A percentile compares a stretch with the other conserved stretches of the same genome.
phyloP scores from a whole-genome alignment of 2,113 vertebrate species.

The Centropus unirufus region DNA sequence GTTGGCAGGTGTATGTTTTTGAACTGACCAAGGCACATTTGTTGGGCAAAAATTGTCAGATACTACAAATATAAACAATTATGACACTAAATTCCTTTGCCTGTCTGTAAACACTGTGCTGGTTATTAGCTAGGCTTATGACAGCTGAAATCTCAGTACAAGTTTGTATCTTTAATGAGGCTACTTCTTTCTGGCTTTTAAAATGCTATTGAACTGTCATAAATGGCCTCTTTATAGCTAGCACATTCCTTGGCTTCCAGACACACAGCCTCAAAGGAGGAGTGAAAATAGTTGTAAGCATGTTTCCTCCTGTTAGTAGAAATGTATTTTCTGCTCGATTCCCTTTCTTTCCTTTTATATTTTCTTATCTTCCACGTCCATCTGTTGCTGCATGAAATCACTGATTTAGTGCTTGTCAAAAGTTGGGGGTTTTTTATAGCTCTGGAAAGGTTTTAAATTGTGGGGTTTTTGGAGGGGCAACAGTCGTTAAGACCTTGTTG shows the following conservation, averaged over 20 bases:
- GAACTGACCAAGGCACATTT: not conserved
- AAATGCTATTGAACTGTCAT: slow-evolving; percentile 45
- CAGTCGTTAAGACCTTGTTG: not conserved
- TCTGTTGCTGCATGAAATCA: not conserved
- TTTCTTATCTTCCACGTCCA: not conserved
- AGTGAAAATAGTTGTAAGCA: slow-evolving; percentile 20
- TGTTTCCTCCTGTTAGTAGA: slow-evolving; percentile 5
- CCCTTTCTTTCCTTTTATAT: not conserved
- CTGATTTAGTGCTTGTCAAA: not conserved
- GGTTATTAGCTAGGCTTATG: slow-evolving; percentile 29
- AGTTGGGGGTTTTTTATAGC: not conserved
- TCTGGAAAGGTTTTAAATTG: not conserved
- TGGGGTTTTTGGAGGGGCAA: not conserved
- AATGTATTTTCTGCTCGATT: not conserved
- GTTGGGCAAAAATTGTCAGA: not conserved
- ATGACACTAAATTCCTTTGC: not conserved
- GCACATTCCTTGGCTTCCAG: slow-evolving; percentile 57
- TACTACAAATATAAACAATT: not conserved
- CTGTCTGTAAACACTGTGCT: not conserved
- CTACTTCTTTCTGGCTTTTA: slow-evolving; percentile 41
- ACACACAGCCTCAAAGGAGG: slow-evolving; percentile 25
- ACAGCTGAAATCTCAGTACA: not conserved
- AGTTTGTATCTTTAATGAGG: slow-evolving; percentile 21
- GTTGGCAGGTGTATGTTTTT: not conserved
- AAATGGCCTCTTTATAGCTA: slow-evolving; percentile 66